Percentiles rank a stretch among this genome's conserved stretches.
phyloP scores from a whole-genome alignment of 2,113 vertebrate genomes.

The Carollia perspicillata region DNA sequence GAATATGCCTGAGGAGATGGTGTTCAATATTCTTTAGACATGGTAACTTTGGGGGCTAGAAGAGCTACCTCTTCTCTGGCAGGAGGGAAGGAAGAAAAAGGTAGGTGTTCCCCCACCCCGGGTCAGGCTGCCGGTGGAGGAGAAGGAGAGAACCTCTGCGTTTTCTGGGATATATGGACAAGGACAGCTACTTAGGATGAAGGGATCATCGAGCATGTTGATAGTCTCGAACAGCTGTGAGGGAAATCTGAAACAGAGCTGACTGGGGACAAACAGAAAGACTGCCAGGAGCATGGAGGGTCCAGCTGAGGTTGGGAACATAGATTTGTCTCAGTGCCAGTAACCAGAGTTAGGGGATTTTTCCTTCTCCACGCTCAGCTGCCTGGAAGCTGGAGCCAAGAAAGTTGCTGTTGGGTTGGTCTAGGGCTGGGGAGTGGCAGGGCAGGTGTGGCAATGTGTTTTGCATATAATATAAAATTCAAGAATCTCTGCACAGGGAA shows the following conservation, averaged over 20 bases:
- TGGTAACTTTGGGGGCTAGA: background rate
- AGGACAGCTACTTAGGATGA: background rate
- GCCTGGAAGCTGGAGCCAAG: background rate
- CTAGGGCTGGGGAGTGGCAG: background rate
- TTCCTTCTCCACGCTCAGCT: background rate
- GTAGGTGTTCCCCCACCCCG: background rate
- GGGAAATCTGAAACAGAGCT: background rate
- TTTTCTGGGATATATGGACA: background rate
- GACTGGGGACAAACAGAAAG: background rate
- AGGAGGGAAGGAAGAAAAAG: background rate
- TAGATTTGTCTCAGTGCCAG: background rate
- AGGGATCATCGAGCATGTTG: background rate
- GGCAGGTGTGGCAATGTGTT: background rate
- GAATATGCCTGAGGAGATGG: background rate
- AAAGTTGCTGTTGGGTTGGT: background rate
- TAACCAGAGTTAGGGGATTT: background rate
- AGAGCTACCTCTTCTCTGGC: background rate
- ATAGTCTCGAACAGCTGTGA: background rate
- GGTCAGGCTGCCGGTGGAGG: background rate
- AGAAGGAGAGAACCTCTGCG: background rate
- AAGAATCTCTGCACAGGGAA: background rate
- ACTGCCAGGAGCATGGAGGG: background rate
- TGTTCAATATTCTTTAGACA: background rate
- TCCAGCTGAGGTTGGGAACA: background rate
- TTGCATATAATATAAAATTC: background rate